Percentiles rank a stretch among this genome's conserved stretches.
Evolutionary conservation across 1,140 invertebrate species (phyloP).

Genomic region (Aphidius gifuensis): DNA sequence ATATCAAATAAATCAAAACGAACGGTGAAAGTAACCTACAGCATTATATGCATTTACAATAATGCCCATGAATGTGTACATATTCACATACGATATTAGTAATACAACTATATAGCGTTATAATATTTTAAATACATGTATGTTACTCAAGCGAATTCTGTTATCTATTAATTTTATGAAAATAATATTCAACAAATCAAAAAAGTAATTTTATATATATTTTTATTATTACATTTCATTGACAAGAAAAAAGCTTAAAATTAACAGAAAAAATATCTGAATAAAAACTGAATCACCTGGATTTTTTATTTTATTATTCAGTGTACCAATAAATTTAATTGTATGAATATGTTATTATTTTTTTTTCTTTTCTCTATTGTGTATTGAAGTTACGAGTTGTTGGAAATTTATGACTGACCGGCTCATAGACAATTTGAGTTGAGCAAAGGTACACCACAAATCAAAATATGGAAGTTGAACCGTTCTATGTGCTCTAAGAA

Average conservation of each 20-base stretch:
- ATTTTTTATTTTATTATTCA: too few relatives aligned
- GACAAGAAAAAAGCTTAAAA: too few relatives aligned
- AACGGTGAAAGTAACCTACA: constrained; percentile 23
- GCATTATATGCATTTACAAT: background rate
- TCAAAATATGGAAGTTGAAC: constrained; percentile 52
- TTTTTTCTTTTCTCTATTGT: too few relatives aligned
- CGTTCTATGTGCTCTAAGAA: constrained; percentile 50
- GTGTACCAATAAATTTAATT: too few relatives aligned
- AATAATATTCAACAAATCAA: too few relatives aligned
- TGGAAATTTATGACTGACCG: constrained; percentile 56
- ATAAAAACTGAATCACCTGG: too few relatives aligned
- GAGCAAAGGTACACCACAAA: constrained; percentile 54
- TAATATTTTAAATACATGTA: constrained; percentile 1
- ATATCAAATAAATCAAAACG: constrained; percentile 22
- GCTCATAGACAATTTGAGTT: constrained; percentile 54
- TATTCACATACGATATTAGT: background rate
- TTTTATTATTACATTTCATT: too few relatives aligned
- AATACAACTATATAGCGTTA: background rate
- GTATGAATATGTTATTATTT: too few relatives aligned
- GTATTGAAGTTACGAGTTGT: constrained; percentile 16
- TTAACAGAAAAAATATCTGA: too few relatives aligned
- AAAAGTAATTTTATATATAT: too few relatives aligned
- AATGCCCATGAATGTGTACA: background rate
- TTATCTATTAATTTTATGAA: too few relatives aligned
- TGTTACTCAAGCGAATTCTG: background rate